Base-by-base conservation (phyloP, 2,888 invertebrate genomes). In the Drosophila emarginata region DNA sequence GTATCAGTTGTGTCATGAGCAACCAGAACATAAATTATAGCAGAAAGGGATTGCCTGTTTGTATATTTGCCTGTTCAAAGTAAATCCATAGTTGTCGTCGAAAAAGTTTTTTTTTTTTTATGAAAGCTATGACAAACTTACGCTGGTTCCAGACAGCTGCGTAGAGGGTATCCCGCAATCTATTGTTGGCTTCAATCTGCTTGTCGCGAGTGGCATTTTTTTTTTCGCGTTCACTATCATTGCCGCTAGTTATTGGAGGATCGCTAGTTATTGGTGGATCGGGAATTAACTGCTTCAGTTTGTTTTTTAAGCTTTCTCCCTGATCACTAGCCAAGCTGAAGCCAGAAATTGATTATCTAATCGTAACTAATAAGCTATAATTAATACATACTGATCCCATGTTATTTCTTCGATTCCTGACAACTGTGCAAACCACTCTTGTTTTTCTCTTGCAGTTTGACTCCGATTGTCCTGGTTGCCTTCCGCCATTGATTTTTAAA, bases 11-110 rank as follows among this genome's bases (percentile, higher is more conserved):
- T 75, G 11, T 78, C 70, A 14, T 85, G 68, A 6, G 64, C 73
- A 9, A 91, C 90, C 65, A 90, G 72, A 3, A 91, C 89, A 64
- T 90, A 91, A 21, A 91, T 79, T 12, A 89, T 88, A 5, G 89
- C 80, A 2, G 90, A 77, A 0, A 91, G 63, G 1, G 90, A 88
- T 50, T 88, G 80, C 0, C 76, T 72, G 71, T 90, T 91, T 37
- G 82, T 84, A 66, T 90, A 91, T 75, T 90, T 91, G 51, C 89
- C 91, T 91, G 64, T 32, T 63, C 68, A 32, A 4, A 56, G 5
- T 18, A 12, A 54, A 28, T 26, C 1, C 4, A 26, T 26, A 26
- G 5, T 26, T 63, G 32, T 15, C 18, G 39, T 15, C 12, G 36
- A 1, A 11, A n/a, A 18, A 26, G 21, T 11, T 12, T 52, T 12